Evolutionary conservation across 1,140 invertebrate genomes (phyloP).

Genomic region (Drosophila bocqueti): DNA sequence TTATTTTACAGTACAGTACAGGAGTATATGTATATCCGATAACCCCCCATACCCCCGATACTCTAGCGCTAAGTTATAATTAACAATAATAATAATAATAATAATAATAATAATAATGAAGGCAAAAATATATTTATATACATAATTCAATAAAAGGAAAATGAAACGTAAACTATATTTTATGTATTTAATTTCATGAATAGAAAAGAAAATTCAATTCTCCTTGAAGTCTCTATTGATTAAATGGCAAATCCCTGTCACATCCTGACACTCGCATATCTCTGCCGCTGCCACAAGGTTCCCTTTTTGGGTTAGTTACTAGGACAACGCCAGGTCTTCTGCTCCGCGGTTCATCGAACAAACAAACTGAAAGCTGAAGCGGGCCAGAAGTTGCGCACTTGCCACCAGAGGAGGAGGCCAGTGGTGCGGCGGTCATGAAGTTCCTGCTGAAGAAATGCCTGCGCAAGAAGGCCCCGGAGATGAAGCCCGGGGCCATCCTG

Average conservation of each 20-base stretch:
- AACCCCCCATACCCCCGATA: slow-evolving; percentile 61
- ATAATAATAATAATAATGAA: slow-evolving; percentile 60
- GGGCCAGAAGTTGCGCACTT: slow-evolving; percentile 7
- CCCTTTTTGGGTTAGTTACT: neutral
- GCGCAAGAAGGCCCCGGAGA: slow-evolving; percentile 80
- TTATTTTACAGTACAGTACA: slow-evolving; percentile 70
- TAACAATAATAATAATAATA: slow-evolving; percentile 64
- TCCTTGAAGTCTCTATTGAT: neutral
- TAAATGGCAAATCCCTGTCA: neutral
- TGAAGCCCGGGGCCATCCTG: slow-evolving; percentile 88
- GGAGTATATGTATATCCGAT: slow-evolving; percentile 67
- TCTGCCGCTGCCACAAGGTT: neutral
- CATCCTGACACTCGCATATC: neutral
- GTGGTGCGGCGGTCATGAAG: slow-evolving; percentile 60
- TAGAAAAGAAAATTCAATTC: no score
- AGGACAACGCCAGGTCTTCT: slow-evolving; percentile 16
- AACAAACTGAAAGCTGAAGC: slow-evolving; percentile 10
- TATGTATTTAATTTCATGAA: no score
- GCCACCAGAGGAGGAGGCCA: neutral
- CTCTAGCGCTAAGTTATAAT: slow-evolving; percentile 76
- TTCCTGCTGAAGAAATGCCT: slow-evolving; percentile 82
- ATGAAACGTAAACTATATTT: slow-evolving; percentile 9
- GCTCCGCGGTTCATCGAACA: slow-evolving; percentile 33
- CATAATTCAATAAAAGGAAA: slow-evolving; percentile 77
- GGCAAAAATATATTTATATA: slow-evolving; percentile 81